phyloP scores from a whole-genome alignment of 1,140 invertebrate species.

The Bradynema listronoti region DNA sequence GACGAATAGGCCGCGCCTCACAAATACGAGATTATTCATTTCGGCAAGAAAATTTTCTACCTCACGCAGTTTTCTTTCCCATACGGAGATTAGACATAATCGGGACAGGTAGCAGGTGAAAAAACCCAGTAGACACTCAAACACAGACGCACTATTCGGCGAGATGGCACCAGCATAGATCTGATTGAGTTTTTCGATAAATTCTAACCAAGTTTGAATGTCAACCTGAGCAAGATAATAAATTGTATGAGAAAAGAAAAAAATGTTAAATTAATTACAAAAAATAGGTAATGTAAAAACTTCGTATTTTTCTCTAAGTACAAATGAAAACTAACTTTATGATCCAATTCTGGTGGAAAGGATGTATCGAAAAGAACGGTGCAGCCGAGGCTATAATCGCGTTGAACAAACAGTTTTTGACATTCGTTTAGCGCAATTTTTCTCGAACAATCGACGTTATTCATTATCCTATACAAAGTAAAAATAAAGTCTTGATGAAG shows the following conservation, averaged over 20 bases:
- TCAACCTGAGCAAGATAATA: slow-evolving; percentile 14
- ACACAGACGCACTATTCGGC: slow-evolving; percentile 5
- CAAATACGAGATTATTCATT: slow-evolving; percentile 16
- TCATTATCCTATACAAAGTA: no score
- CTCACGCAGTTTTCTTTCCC: slow-evolving; percentile 23
- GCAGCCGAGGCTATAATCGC: slow-evolving; percentile 26
- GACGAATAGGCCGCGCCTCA: slow-evolving; percentile 19
- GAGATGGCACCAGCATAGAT: slow-evolving; percentile 29
- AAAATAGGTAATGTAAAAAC: background rate
- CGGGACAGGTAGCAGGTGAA: slow-evolving; percentile 28
- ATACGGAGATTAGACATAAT: slow-evolving; percentile 24
- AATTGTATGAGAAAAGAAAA: slow-evolving; percentile 1
- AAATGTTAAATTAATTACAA: background rate
- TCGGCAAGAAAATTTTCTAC: slow-evolving; percentile 14
- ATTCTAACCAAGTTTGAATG: slow-evolving; percentile 20
- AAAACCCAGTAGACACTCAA: slow-evolving; percentile 22
- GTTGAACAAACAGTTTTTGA: slow-evolving; percentile 30
- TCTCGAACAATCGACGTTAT: no score
- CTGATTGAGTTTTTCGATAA: slow-evolving; percentile 25
- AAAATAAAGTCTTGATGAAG: no score
- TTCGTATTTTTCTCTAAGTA: no score
- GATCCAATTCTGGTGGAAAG: slow-evolving; percentile 22
- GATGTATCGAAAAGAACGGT: slow-evolving; percentile 22
- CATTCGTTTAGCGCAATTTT: slow-evolving; percentile 29
- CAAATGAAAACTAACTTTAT: slow-evolving; percentile 20